Conservation (phyloP, 2,888 invertebrate species). For the Brachyptera putata region DNA sequence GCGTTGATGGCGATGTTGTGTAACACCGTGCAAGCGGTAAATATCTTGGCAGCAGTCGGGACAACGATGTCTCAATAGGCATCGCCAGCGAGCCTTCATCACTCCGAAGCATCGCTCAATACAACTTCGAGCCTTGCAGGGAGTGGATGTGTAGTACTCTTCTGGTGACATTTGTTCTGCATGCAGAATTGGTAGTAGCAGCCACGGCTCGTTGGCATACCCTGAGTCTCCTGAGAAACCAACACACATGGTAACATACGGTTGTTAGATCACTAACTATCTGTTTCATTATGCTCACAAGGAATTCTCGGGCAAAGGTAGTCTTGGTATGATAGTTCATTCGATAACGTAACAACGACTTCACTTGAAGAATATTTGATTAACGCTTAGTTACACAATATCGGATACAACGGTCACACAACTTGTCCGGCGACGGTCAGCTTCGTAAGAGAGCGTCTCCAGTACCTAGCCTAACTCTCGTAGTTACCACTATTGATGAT, state of each 20-base stretch:
- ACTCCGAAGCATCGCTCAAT: conserved; percentile 26
- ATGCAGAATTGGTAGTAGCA: conserved; percentile 22
- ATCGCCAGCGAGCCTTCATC: conserved; percentile 23
- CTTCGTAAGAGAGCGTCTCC: no score
- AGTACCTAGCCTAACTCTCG: no score
- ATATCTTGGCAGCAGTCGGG: conserved; percentile 3
- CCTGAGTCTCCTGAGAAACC: conserved; percentile 22
- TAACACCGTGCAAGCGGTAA: conserved; percentile 10
- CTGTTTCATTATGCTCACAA: no score
- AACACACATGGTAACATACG: not conserved
- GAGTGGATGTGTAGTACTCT: conserved; percentile 10
- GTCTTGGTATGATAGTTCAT: no score
- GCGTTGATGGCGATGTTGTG: conserved; percentile 21
- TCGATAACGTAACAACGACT: no score
- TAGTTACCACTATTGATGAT: no score
- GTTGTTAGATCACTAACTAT: no score
- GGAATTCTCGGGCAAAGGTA: no score
- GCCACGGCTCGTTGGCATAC: conserved; percentile 26
- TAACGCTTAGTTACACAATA: no score
- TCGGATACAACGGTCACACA: no score
- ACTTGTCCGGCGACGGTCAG: no score
- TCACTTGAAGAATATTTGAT: no score
- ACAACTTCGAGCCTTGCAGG: not conserved
- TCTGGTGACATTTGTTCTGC: conserved; percentile 22
- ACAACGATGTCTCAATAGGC: conserved; percentile 18